A percentile compares a stretch with the other conserved stretches of the same genome.
These are phyloP conservation scores for Cyphomyrus discorhynchus DNA, from an alignment of 2,113 vertebrate genomes.

Conservation along the genomic window DNA sequence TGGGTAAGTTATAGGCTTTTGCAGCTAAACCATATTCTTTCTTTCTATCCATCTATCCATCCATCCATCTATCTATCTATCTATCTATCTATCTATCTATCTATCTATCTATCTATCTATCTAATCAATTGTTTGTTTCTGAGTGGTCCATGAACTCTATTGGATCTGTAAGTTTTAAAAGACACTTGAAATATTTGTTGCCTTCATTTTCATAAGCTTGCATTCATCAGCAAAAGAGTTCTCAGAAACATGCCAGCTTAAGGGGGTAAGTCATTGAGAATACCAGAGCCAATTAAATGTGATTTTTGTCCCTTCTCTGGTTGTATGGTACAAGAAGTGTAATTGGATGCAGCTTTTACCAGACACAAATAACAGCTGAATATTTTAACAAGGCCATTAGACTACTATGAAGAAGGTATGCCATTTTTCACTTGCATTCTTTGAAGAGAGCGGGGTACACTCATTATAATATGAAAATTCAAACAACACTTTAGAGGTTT, in stretches of 20 bases:
- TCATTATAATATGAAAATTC: slow-evolving; percentile 12
- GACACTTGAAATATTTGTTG: not conserved
- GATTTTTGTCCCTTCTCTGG: not conserved
- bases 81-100: not conserved
- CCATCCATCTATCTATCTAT: not conserved
- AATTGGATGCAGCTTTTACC: not conserved
- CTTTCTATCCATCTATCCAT: too few species aligned
- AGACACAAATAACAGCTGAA: not conserved
- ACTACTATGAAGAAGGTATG: not conserved
- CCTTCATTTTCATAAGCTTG: not conserved
- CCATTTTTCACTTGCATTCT: not conserved
- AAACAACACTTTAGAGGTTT: slow-evolving; percentile 4
- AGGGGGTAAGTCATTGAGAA: not conserved
- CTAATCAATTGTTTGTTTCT: not conserved
- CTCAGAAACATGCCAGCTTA: not conserved
- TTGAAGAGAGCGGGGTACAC: not conserved
- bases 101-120: not conserved
- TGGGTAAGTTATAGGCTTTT: not conserved
- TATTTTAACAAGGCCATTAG: slow-evolving; percentile 2
- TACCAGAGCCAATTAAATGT: slow-evolving; percentile 4
- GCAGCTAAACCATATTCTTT: not conserved
- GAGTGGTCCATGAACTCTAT: not conserved
- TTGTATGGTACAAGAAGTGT: not conserved
- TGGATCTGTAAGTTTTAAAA: not conserved
- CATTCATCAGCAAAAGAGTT: not conserved